Conservation (phyloP, 2,888 invertebrate species). For the Limnephilus rhombicus region DNA sequence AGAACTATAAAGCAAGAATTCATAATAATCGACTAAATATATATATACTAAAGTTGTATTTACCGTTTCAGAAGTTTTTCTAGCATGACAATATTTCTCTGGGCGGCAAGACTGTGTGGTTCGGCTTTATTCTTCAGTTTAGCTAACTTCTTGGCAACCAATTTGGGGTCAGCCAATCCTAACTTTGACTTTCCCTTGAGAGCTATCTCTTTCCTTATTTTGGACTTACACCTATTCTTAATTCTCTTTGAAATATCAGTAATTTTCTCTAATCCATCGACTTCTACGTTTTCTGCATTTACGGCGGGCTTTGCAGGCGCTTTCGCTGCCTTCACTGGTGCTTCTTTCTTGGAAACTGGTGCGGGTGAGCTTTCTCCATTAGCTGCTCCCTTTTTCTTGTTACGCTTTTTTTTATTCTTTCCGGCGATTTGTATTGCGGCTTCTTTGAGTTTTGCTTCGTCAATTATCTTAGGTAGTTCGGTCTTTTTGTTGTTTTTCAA, state of each 20-base stretch:
- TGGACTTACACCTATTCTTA: slow-evolving; percentile 53
- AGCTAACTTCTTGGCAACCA: slow-evolving; percentile 58
- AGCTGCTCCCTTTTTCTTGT: slow-evolving; percentile 20
- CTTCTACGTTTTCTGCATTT: slow-evolving; percentile 14
- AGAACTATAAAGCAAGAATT: not conserved
- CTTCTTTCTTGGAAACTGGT: not conserved
- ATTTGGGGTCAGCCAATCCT: slow-evolving; percentile 54
- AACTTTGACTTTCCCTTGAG: slow-evolving; percentile 58
- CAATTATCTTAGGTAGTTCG: slow-evolving; percentile 24
- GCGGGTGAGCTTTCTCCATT: not conserved
- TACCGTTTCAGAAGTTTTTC: slow-evolving; percentile 26
- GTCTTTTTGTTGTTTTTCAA: slow-evolving; percentile 18
- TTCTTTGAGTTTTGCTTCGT: slow-evolving; percentile 44
- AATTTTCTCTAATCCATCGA: slow-evolving; percentile 8
- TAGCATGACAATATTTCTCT: slow-evolving; percentile 58
- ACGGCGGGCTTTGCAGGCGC: not conserved
- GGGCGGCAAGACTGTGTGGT: slow-evolving; percentile 59
- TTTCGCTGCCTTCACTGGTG: not conserved
- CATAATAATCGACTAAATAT: not conserved
- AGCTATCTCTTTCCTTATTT: slow-evolving; percentile 62
- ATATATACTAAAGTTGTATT: not conserved
- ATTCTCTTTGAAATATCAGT: slow-evolving; percentile 18
- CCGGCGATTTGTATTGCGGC: slow-evolving; percentile 26
- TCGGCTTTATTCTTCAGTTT: slow-evolving; percentile 59
- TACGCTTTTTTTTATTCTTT: slow-evolving; percentile 45